Conservation (phyloP, 1,140 invertebrate species). For the Periplaneta americana region DNA sequence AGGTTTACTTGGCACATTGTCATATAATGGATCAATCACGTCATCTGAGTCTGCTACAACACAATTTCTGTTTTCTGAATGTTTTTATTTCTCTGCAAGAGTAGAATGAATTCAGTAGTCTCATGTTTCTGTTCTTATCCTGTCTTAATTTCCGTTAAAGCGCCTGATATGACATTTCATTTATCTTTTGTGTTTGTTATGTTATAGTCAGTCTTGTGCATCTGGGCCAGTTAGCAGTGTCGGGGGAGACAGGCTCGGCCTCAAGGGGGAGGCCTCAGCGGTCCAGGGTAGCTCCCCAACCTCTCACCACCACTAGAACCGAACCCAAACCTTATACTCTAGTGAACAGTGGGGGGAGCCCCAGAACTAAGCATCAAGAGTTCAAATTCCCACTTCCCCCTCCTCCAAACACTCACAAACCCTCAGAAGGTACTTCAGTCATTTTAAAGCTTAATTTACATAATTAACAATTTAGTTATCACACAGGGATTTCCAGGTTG, state of each 20-base stretch:
- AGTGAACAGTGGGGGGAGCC: not conserved
- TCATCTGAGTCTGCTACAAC: too few species aligned
- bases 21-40: too few species aligned
- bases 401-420: not conserved
- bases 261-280: not conserved
- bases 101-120: too few species aligned
- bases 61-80: too few species aligned
- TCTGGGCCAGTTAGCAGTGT: conserved; percentile 21
- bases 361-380: not conserved
- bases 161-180: not conserved
- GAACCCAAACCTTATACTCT: not conserved
- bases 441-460: not conserved
- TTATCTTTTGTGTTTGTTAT: conserved; percentile 3
- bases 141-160: too few species aligned
- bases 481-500: not conserved
- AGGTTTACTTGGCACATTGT: too few species aligned
- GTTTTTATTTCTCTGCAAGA: too few species aligned
- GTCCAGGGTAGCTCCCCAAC: not conserved
- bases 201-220: conserved; percentile 20
- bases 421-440: not conserved
- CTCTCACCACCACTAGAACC: not conserved
- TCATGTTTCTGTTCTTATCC: too few species aligned
- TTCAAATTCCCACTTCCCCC: not conserved
- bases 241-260: not conserved
- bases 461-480: not conserved